A percentile compares a stretch with the other conserved stretches of the same genome.
phyloP scores from a whole-genome alignment of 2,797 vertebrate genomes.

The Manis javanica region DNA sequence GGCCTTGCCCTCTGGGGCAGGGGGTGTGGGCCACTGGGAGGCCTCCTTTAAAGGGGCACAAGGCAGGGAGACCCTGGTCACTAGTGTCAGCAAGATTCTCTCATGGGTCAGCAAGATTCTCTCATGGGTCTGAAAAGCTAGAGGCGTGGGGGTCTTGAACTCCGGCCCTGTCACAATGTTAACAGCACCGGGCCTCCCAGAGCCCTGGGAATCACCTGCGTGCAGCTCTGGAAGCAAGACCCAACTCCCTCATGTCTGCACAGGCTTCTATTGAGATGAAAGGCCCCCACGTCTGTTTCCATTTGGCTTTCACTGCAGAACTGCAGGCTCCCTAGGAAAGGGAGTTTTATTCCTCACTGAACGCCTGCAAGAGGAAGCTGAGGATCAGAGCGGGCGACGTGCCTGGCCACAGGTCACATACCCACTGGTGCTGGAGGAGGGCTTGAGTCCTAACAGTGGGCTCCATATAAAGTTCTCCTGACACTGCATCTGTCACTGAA shows the following conservation, averaged over 20 bases:
- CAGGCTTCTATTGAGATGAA: neutral
- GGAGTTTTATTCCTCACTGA: neutral
- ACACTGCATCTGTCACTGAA: neutral
- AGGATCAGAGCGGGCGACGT: neutral
- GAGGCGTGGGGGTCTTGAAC: neutral
- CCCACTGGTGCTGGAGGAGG: neutral
- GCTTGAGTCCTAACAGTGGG: neutral
- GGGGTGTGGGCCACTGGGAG: neutral
- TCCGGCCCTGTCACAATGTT: neutral
- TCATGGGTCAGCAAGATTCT: neutral
- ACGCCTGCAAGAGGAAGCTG: neutral
- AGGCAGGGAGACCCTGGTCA: neutral
- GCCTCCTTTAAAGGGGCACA: neutral
- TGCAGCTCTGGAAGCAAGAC: neutral
- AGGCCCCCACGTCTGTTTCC: neutral
- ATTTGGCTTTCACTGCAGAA: neutral
- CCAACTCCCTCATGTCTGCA: neutral
- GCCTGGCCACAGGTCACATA: neutral
- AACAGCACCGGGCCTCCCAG: neutral
- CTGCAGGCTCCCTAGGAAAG: neutral
- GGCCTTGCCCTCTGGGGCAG: neutral
- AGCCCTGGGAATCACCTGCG: neutral
- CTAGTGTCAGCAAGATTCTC: neutral
- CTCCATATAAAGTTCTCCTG: neutral
- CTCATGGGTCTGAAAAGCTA: neutral